These are phyloP conservation scores for Dryocosmus kuriphilus DNA, from an alignment of 2,888 invertebrate species.

Conservation along the genomic window DNA sequence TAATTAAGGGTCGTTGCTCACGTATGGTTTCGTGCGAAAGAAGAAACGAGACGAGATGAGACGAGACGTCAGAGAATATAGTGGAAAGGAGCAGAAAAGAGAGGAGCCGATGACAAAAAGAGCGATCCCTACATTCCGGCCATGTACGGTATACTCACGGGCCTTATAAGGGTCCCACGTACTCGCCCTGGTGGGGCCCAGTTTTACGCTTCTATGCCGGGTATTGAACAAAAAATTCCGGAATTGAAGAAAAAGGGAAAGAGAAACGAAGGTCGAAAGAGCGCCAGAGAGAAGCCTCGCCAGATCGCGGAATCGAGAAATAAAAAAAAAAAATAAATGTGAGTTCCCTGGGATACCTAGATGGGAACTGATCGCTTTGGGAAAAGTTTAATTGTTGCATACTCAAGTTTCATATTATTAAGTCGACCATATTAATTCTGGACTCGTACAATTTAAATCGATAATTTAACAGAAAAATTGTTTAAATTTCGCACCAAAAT, in stretches of 20 bases:
- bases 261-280: constrained; percentile 35
- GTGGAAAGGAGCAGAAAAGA: constrained; percentile 40
- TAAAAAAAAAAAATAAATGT: not conserved
- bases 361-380: not conserved
- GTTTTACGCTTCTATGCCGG: constrained; percentile 65
- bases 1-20: constrained; percentile 41
- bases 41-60: constrained; percentile 48
- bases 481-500: not conserved
- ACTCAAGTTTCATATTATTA: not conserved
- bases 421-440: no score
- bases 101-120: constrained; percentile 74
- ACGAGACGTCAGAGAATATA: constrained; percentile 7
- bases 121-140: constrained; percentile 76
- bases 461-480: not conserved
- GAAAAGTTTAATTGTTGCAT: not conserved
- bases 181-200: constrained; percentile 57
- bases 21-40: constrained; percentile 28
- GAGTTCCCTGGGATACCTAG: not conserved
- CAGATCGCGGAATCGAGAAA: not conserved
- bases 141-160: constrained; percentile 69
- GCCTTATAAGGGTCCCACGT: constrained; percentile 74
- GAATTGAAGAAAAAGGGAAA: constrained; percentile 43
- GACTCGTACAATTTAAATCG: no score
- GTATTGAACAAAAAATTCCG: constrained; percentile 52
- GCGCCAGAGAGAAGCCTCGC: constrained; percentile 15